A percentile compares a stretch with the other conserved stretches of the same genome.
Evolutionary conservation across 2,888 invertebrate species (phyloP).

Genomic region (Cheilosia soror): DNA sequence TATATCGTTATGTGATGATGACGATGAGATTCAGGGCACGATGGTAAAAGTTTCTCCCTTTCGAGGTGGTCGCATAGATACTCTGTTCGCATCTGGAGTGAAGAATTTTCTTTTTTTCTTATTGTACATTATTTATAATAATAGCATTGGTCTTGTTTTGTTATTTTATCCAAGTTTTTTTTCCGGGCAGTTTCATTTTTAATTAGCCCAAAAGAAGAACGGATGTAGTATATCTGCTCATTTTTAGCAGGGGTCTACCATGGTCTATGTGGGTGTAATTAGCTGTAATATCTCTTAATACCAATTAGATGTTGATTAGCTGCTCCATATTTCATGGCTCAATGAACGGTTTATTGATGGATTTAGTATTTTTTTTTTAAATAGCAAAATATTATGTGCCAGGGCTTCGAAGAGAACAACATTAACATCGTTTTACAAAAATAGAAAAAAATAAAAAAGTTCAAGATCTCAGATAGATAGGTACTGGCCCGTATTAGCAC

Average conservation of each 20-base stretch:
- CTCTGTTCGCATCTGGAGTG: not conserved
- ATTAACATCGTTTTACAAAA: too few species aligned
- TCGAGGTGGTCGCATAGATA: constrained; percentile 45
- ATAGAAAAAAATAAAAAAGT: too few species aligned
- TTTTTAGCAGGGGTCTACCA: not conserved
- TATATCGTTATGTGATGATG: constrained; percentile 15
- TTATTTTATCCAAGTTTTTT: constrained; percentile 2
- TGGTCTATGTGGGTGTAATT: constrained; percentile 24
- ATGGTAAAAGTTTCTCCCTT: constrained; percentile 50
- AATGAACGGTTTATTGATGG: not conserved
- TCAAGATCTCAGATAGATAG: too few species aligned
- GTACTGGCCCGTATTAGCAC: too few species aligned
- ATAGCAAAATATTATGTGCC: not conserved
- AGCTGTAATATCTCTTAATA: not conserved
- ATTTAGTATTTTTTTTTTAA: not conserved
- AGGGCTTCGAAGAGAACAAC: not conserved
- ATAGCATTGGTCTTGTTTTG: constrained; percentile 38
- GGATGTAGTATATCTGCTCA: not conserved
- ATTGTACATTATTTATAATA: constrained; percentile 26
- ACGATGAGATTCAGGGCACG: constrained; percentile 38
- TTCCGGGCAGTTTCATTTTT: constrained; percentile 38
- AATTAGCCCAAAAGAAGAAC: constrained; percentile 29
- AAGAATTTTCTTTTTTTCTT: not conserved
- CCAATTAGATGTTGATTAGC: constrained; percentile 43
- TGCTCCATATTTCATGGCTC: constrained; percentile 1